Conservation (phyloP, 2,113 vertebrate genomes). For the Rhinolophus sinicus region DNA sequence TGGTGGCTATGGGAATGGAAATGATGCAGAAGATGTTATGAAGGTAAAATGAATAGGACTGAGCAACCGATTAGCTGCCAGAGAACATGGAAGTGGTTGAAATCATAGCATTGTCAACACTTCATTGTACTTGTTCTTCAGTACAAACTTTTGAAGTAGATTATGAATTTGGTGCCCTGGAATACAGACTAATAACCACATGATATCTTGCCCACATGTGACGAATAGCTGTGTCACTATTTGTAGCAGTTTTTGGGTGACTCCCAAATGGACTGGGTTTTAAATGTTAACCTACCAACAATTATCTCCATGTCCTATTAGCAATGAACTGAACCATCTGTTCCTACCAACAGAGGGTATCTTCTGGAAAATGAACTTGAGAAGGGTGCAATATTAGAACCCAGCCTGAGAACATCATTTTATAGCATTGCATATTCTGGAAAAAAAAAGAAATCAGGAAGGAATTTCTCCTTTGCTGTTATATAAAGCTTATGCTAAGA, state of each 20-base stretch:
- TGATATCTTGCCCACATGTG: slow-evolving; percentile 10
- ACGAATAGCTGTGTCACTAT: slow-evolving; percentile 12
- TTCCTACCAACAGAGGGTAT: slow-evolving; percentile 61
- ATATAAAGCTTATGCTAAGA: neutral
- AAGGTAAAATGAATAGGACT: neutral
- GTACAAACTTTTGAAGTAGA: neutral
- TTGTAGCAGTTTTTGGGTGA: slow-evolving; percentile 29
- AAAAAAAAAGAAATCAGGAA: neutral
- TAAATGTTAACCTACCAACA: slow-evolving; percentile 76
- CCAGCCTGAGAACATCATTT: slow-evolving; percentile 4
- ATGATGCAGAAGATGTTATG: neutral
- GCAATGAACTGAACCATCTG: slow-evolving; percentile 75
- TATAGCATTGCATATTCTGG: neutral
- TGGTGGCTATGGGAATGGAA: neutral
- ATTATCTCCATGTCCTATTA: slow-evolving; percentile 69
- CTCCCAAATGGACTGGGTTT: slow-evolving; percentile 62
- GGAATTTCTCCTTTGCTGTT: neutral
- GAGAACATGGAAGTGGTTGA: neutral
- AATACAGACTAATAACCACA: slow-evolving; percentile 12
- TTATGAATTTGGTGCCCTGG: neutral
- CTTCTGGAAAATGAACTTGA: slow-evolving; percentile 63
- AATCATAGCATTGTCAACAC: neutral
- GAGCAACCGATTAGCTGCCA: neutral
- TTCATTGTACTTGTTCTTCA: neutral
- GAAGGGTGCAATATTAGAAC: slow-evolving; percentile 51